Evolutionary conservation across 2,888 invertebrate species (phyloP), one percentile per base, ranked within the genome.

Genomic region (Elegia similella): DNA sequence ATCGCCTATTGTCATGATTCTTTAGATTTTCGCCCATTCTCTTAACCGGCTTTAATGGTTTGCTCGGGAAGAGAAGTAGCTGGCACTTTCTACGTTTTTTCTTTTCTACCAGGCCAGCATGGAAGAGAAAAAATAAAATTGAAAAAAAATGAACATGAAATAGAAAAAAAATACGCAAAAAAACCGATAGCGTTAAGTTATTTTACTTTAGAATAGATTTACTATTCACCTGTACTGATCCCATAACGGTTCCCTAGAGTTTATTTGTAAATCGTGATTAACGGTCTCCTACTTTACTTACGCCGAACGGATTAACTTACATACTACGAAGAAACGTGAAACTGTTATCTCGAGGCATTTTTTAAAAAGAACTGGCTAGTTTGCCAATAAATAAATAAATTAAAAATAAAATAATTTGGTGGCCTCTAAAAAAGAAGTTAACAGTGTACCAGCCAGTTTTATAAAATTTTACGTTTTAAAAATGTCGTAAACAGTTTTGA

Each of bases 211-310:
- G 15, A 48, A 48, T 30, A 48, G 32, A 48, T 48, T 48, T 15
- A 13, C 32, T 32, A 65, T 15, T 84, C 75, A 0, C 71, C 78
- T 82, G 72, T 82, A 68, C 42, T 62, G 42, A 58, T 59, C 60
- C 7, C 46, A 42, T 71, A 80, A 79, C 78, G 76, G 78, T 64
- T 42, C 13, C 42, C 16, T 15, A 44, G 55, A 57, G 43, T 23
- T 7, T 84, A 75, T 86, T 86, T 81, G 81, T 60, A 57, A 57
- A 73, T 82, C 85, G 87, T 86, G 87, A 81, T 80, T 66, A 74
- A 65, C 77, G 63, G 66, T 13, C 13, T 54, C 32, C 16, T 16
- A 29, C 43, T 29, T 44, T 15, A 15, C 29, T 44, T 54, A 54
- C 42, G 42, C 42, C 42, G 8, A 42, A 52, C 42, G n/a, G n/a